These are phyloP conservation scores for Telmatherina bonti DNA, from an alignment of 2,797 vertebrate genomes.

Conservation along the genomic window DNA sequence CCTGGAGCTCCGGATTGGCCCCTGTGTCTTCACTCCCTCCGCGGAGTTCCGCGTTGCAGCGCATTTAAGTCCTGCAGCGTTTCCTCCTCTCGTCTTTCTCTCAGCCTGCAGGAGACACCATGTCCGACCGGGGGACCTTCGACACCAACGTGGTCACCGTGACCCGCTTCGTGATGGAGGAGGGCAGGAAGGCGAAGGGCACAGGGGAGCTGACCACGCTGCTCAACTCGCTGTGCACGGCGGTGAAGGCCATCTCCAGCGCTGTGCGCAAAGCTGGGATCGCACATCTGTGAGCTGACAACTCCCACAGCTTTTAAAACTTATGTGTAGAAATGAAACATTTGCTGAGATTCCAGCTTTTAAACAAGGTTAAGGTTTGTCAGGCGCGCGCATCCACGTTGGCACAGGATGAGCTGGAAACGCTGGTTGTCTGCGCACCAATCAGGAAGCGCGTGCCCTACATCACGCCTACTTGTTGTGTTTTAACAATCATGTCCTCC, in stretches of 20 bases:
- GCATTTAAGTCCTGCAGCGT: conserved; percentile 50
- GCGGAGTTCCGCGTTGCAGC: conserved; percentile 64
- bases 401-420: conserved; percentile 36
- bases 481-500: background rate
- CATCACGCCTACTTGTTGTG: conserved; percentile 34
- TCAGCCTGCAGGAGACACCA: conserved; percentile 56
- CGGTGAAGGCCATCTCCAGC: conserved; percentile 93
- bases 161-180: conserved; percentile 93
- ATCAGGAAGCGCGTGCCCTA: conserved; percentile 49
- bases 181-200: conserved; percentile 88
- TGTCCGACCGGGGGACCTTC: conserved; percentile 89
- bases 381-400: conserved; percentile 23
- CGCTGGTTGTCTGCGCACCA: conserved; percentile 33
- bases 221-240: conserved; percentile 91
- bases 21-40: conserved; percentile 11
- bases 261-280: conserved; percentile 95
- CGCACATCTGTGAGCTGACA: conserved; percentile 92
- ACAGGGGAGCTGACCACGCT: conserved; percentile 94
- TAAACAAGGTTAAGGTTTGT: fast-evolving
- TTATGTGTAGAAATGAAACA: background rate
- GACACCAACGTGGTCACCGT: conserved; percentile 94
- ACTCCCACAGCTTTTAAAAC: no score
- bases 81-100: conserved; percentile 12
- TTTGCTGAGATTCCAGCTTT: no score
- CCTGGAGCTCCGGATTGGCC: conserved; percentile 46